Conservation (phyloP, 1,140 invertebrate genomes). For the Pogonus chalceus region DNA sequence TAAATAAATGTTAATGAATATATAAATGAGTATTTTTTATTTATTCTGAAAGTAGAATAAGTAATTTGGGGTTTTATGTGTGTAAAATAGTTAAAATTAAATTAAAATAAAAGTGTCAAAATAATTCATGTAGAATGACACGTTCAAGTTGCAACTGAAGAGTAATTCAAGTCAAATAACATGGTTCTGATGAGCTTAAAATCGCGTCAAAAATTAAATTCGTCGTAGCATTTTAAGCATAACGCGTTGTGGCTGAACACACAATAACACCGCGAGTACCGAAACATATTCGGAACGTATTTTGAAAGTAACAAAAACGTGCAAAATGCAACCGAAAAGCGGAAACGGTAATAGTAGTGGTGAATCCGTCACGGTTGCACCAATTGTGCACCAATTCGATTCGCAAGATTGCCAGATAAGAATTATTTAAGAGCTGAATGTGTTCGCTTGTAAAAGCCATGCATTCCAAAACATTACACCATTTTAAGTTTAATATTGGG, state of each 20-base stretch:
- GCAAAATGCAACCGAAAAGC: background rate
- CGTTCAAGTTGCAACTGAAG: too few species aligned
- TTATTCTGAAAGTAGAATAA: too few species aligned
- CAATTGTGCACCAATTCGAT: conserved; percentile 3
- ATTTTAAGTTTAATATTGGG: too few species aligned
- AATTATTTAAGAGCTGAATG: background rate
- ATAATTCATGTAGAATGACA: too few species aligned
- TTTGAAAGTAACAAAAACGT: background rate
- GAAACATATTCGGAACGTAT: background rate
- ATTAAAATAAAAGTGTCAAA: too few species aligned
- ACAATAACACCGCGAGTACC: background rate
- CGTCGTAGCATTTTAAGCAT: background rate
- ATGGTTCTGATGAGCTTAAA: background rate
- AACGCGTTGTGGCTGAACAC: background rate
- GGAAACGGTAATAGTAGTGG: too few species aligned
- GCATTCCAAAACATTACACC: conserved; percentile 5
- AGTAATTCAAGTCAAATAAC: conserved; percentile 1
- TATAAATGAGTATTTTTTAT: too few species aligned
- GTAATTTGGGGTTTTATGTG: too few species aligned
- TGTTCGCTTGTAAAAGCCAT: conserved; percentile 6
- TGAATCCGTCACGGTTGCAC: background rate
- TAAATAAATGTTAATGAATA: too few species aligned
- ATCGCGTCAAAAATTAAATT: background rate
- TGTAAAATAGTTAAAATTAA: too few species aligned
- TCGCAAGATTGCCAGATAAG: conserved; percentile 7